Evolutionary conservation across 1,140 invertebrate genomes (phyloP).

Genomic region (Scaptomyza montana): DNA sequence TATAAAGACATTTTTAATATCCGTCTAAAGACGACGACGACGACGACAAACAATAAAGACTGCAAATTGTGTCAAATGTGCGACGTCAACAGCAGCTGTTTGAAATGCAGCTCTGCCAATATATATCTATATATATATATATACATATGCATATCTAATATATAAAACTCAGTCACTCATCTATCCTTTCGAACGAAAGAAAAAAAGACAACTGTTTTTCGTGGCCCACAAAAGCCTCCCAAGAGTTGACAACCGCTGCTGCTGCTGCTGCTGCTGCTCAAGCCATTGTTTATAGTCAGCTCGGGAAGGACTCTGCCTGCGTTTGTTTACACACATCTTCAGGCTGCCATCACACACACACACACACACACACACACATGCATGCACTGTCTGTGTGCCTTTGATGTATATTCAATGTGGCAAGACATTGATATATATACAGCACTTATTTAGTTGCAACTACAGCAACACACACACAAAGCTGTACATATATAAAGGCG

Average conservation of each 20-base stretch:
- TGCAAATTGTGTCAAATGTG: constrained; percentile 35
- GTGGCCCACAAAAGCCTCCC: constrained; percentile 22
- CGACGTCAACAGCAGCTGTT: constrained; percentile 46
- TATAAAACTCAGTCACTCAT: background rate
- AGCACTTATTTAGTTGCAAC: constrained; percentile 31
- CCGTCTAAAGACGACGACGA: constrained; percentile 1
- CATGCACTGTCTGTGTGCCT: background rate
- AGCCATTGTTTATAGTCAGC: constrained; percentile 31
- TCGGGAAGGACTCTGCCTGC: background rate
- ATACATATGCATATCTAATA: no score
- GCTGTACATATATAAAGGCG: background rate
- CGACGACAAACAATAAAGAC: constrained; percentile 4
- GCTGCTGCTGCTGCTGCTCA: constrained; percentile 18
- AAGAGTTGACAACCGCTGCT: constrained; percentile 2
- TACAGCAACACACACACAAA: constrained; percentile 1
- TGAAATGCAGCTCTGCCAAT: constrained; percentile 17
- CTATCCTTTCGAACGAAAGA: background rate
- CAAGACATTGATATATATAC: constrained; percentile 55
- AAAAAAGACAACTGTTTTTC: constrained; percentile 32
- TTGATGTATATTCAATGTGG: constrained; percentile 33
- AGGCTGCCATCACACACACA: constrained; percentile 2
- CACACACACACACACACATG: background rate
- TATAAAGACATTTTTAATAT: constrained; percentile 49
- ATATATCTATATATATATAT: background rate
- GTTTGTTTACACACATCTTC: constrained; percentile 44